Base-by-base conservation (phyloP, 2,113 vertebrate species). In the Acinonyx jubatus region DNA sequence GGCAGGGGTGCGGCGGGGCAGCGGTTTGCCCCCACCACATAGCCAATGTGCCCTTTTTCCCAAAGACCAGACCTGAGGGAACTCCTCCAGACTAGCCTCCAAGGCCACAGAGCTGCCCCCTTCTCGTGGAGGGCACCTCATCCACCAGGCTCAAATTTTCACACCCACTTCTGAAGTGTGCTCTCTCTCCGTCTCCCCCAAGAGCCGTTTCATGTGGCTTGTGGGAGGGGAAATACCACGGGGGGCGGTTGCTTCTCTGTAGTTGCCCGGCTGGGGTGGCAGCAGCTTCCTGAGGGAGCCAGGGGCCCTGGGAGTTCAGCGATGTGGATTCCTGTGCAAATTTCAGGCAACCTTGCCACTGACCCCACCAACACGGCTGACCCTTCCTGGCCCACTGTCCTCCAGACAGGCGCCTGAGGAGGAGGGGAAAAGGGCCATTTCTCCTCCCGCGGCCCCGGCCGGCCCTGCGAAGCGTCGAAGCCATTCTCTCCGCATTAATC, bases 401-500 rank as follows among this genome's bases (percentile, higher is more conserved):
- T 97, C 97, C 96, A 98, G 98, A 96, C 94, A 92, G 98, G 97
- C 98, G 97, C 98, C 98, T 97, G 95, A 97, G 69, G 68, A 98
- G 69, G 90, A 98, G 82, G 94, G 23, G 92, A 88, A 97, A 87
- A 91, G 65, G 11, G 84, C 96, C 87, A 73, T 76, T 97, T 97
- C 84, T 96, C 86, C 38, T 71, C 29, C 4, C 36, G 36, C 3
- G 3, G 36, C 36, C 36, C 36, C 36, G 57, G 11, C 79, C 8
- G 13, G 97, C 83, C 92, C 91, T 96, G 91, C 45, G 94, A 94
- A 93, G 79, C 0, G 4, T 84, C 84, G 0, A 0, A 94, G 81
- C 97, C 93, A 93, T 97, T 97, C 97, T 96, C 89, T 98, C 97
- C 93, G 78, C 97, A 96, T 97, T 98, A 97, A 98, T 98, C 98